These are phyloP conservation scores for Dynastes maya DNA, from an alignment of 2,888 invertebrate species.

Conservation along the genomic window DNA sequence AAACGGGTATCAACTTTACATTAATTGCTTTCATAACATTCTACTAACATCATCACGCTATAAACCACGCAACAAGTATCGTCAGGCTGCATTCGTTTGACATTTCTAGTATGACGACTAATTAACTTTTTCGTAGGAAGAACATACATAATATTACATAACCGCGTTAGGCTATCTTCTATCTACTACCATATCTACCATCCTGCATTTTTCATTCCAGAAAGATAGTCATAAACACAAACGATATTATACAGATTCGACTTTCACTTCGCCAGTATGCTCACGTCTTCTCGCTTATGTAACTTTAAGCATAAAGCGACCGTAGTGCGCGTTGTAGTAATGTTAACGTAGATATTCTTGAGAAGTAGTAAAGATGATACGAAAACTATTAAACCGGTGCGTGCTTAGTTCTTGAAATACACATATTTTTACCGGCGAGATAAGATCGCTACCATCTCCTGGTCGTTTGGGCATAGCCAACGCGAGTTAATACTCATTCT, in stretches of 20 bases:
- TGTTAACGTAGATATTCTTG: constrained; percentile 3
- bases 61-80: background rate
- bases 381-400: constrained; percentile 7
- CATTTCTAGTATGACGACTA: background rate
- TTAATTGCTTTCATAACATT: background rate
- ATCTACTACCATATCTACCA: background rate
- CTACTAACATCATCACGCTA: background rate
- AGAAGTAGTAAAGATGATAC: constrained; percentile 4
- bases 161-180: background rate
- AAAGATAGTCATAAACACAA: constrained; percentile 20
- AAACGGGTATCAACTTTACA: background rate
- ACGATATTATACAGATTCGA: constrained; percentile 21
- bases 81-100: background rate
- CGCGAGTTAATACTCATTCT: too few relatives aligned
- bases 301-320: constrained; percentile 3
- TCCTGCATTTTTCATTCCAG: constrained; percentile 15
- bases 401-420: constrained; percentile 6
- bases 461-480: too few relatives aligned
- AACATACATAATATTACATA: background rate
- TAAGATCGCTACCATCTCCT: background rate
- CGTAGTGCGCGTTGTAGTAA: background rate
- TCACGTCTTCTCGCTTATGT: constrained; percentile 26
- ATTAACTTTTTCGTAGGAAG: background rate
- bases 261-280: constrained; percentile 25
- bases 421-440: background rate